Evolutionary conservation across 2,888 invertebrate species (phyloP).

Genomic region (Lepidochitona cinerea): DNA sequence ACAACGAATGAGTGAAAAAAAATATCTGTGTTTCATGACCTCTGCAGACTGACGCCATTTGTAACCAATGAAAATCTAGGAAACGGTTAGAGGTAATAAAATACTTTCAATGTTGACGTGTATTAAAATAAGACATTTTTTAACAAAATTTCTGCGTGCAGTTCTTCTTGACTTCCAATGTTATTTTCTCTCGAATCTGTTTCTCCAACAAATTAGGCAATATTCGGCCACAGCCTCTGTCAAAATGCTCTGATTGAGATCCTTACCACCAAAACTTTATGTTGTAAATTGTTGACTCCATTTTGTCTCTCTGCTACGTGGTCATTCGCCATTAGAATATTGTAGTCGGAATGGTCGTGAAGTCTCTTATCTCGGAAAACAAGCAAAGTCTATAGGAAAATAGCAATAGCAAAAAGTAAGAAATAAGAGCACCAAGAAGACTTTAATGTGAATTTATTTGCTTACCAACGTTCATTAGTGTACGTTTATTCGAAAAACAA

Average conservation of each 20-base stretch:
- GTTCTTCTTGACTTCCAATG: background rate
- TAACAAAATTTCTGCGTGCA: background rate
- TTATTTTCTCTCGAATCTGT: background rate
- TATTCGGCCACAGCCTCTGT: no score
- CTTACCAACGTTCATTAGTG: no score
- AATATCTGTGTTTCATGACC: background rate
- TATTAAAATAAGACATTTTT: background rate
- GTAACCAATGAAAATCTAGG: no score
- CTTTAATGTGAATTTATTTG: no score
- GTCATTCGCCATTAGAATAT: slow-evolving; percentile 30
- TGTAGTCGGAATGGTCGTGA: slow-evolving; percentile 28
- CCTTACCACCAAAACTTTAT: slow-evolving; percentile 21
- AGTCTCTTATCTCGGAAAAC: slow-evolving; percentile 21
- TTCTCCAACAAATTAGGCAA: background rate
- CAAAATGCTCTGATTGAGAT: no score
- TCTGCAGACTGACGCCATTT: background rate
- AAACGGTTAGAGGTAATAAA: no score
- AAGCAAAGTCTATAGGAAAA: slow-evolving; percentile 11
- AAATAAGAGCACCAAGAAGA: background rate
- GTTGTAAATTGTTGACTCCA: slow-evolving; percentile 32
- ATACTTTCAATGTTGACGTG: background rate
- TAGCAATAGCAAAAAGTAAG: background rate
- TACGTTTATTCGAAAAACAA: background rate
- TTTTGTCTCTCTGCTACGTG: slow-evolving; percentile 18
- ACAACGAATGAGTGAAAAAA: no score